These are phyloP conservation scores for Tethya wilhelma DNA, from an alignment of 37 sponge, comb jelly and placozoan species.

Conservation along the genomic window DNA sequence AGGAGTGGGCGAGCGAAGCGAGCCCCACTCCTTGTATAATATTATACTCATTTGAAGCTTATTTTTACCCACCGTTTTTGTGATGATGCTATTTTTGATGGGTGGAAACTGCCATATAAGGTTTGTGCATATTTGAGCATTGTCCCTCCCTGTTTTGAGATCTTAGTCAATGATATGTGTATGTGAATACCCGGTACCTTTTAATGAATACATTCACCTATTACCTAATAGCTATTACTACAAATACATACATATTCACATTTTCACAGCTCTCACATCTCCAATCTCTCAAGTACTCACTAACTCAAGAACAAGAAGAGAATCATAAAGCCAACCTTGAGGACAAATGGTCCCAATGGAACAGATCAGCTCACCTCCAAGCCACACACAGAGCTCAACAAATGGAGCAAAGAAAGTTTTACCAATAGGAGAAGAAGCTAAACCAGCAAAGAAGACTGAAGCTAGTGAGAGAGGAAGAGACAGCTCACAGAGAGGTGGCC, in stretches of 20 bases:
- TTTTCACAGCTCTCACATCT: too few relatives aligned
- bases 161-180: neutral
- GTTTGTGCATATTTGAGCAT: neutral
- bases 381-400: neutral
- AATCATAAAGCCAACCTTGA: neutral
- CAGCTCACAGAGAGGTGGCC: neutral
- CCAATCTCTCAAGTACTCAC: too few relatives aligned
- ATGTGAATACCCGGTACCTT: too few relatives aligned
- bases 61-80: too few relatives aligned
- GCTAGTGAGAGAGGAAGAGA: neutral
- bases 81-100: neutral
- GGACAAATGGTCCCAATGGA: neutral
- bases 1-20: too few relatives aligned
- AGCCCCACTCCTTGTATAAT: too few relatives aligned
- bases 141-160: neutral
- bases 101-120: neutral
- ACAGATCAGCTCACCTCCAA: neutral
- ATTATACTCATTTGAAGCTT: too few relatives aligned
- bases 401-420: neutral
- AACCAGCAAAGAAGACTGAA: neutral
- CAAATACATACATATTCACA: too few relatives aligned
- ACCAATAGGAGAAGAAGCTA: neutral
- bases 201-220: too few relatives aligned
- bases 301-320: too few relatives aligned
- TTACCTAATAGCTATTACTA: too few relatives aligned